Percentiles rank a stretch among this genome's conserved stretches.
Evolutionary conservation across 2,888 invertebrate genomes (phyloP).

Genomic region (Aromia moschata): DNA sequence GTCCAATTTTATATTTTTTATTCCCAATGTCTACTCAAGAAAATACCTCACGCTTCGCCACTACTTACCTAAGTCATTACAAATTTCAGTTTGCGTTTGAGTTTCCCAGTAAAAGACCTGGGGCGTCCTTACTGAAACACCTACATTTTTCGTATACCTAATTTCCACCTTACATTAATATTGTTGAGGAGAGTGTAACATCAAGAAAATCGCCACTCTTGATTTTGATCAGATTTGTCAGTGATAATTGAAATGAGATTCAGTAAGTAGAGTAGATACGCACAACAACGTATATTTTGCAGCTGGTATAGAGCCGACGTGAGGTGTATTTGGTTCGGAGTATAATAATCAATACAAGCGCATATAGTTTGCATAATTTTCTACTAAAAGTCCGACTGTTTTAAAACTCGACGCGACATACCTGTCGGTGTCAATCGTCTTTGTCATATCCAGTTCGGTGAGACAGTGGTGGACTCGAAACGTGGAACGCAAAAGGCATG

Average conservation of each 20-base stretch:
- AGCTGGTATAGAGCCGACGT: background rate
- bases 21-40: too few species aligned
- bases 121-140: too few species aligned
- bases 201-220: too few species aligned
- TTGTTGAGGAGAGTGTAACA: too few species aligned
- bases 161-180: too few species aligned
- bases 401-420: conserved; percentile 34
- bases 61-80: too few species aligned
- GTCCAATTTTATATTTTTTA: too few species aligned
- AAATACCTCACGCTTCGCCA: too few species aligned
- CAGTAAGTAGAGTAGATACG: conserved; percentile 7
- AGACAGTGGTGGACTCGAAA: conserved; percentile 8
- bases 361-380: conserved; percentile 41
- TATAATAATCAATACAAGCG: conserved; percentile 28
- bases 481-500: background rate
- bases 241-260: background rate
- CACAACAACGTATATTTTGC: conserved; percentile 2
- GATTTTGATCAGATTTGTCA: too few species aligned
- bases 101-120: too few species aligned
- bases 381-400: conserved; percentile 38
- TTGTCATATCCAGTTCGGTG: conserved; percentile 24
- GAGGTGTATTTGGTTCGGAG: conserved; percentile 7
- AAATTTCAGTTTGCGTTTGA: too few species aligned
- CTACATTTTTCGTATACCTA: too few species aligned
- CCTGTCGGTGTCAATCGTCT: conserved; percentile 39